Percentiles rank a stretch among this genome's conserved stretches.
Evolutionary conservation across 2,113 vertebrate genomes (phyloP).

Genomic region (Tachysurus fulvidraco): DNA sequence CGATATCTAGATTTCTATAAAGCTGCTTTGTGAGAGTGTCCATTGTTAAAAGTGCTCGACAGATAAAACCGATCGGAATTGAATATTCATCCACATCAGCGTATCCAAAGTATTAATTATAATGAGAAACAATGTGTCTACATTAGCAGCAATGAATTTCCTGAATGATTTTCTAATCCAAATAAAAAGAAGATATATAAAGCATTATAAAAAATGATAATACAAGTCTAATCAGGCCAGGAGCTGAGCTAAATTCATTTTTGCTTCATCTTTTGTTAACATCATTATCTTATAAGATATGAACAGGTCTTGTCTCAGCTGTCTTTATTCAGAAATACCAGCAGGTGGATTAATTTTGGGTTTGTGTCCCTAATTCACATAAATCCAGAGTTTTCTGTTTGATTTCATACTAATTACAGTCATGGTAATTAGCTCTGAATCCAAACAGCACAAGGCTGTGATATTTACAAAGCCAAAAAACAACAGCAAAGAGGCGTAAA

Average conservation of each 20-base stretch:
- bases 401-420: slow-evolving; percentile 54
- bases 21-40: not conserved
- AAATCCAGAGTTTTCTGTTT: slow-evolving; percentile 52
- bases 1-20: not conserved
- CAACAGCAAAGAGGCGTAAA: slow-evolving; percentile 41
- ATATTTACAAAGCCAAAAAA: slow-evolving; percentile 49
- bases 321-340: slow-evolving; percentile 45
- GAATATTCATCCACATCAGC: not conserved
- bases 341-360: slow-evolving; percentile 48
- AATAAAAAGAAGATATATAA: not conserved
- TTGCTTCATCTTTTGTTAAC: slow-evolving; percentile 5
- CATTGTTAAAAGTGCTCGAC: not conserved
- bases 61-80: not conserved
- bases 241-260: not conserved
- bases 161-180: not conserved
- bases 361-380: slow-evolving; percentile 45
- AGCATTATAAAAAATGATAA: not conserved
- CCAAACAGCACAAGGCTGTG: slow-evolving; percentile 56
- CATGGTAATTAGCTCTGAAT: slow-evolving; percentile 47
- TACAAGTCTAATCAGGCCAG: not conserved
- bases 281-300: slow-evolving; percentile 48
- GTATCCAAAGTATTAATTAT: not conserved
- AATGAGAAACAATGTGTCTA: not conserved
- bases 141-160: not conserved
- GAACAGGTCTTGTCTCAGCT: slow-evolving; percentile 44